Evolutionary conservation across 1,140 invertebrate genomes (phyloP), one percentile per base, ranked within the genome.

Genomic region (Drosophila kohkoa): DNA sequence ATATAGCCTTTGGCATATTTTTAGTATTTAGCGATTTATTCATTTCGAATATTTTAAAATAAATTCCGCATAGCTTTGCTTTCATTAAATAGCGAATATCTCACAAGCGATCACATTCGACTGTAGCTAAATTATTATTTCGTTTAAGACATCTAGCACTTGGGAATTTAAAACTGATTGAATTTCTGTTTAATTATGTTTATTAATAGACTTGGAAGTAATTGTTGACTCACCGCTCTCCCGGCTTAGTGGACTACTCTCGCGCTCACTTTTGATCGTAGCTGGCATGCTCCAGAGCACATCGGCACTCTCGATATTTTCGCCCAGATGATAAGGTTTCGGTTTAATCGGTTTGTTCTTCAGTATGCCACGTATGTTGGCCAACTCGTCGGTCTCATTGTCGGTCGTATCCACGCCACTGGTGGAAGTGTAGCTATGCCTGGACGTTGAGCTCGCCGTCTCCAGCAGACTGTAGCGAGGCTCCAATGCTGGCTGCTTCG

Each of bases 331-430:
- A 92, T 95, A 96, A 58, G 95, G 95, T 82, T 94, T 95, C 75
- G 95, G 95, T 88, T 95, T 95, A 7, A 94, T 93, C 38, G 95
- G 95, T 92, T 95, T 95, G 79, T 95, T 96, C 92, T 96, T 96
- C 57, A 96, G 91, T 92, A 96, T 96, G 74, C 95, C 94, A 76
- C 95, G 94, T 79, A 95, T 94, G 86, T 93, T 93, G 90, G 93
- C 93, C 92, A 94, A 93, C 81, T 94, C 93, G 65, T 93, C 92
- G 7, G 76, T 92, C 35, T 92, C 88, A 43, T 86, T 90, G 48
- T 93, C 92, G 32, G 91, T 92, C 15, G 91, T 90, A 4, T 94
- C 93, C 49, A 93, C 92, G 4, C 93, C 93, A 58, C 82, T 92
- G 54, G 81, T 83, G 45, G 86, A 91, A 16, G 89, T 87, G 54